Conservation (phyloP, 2,888 invertebrate genomes). For the Agrypnus murinus region DNA sequence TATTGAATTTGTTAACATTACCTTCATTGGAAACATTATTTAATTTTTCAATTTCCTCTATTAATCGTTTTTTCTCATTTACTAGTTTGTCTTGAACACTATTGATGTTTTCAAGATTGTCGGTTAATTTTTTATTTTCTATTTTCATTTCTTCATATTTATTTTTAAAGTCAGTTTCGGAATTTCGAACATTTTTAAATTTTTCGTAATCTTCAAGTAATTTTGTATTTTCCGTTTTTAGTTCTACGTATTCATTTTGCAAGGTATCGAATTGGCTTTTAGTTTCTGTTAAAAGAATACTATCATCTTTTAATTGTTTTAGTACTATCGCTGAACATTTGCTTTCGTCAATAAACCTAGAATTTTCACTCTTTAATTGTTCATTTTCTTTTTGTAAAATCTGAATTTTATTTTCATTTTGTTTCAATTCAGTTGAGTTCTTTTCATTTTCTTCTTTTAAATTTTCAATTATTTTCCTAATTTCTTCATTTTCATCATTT, state of each 20-base stretch:
- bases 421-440: neutral
- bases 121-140: neutral
- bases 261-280: too few species aligned
- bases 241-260: neutral
- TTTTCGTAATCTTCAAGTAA: neutral
- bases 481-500: neutral
- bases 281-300: too few species aligned
- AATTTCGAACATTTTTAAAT: too few species aligned
- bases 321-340: too few species aligned
- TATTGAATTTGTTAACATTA: conserved; percentile 51
- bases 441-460: neutral
- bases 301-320: too few species aligned
- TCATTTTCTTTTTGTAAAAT: neutral
- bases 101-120: too few species aligned
- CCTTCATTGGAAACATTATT: neutral
- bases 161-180: too few species aligned
- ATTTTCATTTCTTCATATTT: neutral
- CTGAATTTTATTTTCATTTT: neutral
- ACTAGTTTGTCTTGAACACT: too few species aligned
- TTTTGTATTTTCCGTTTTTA: neutral
- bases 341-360: too few species aligned
- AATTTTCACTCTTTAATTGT: neutral
- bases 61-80: too few species aligned
- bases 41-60: too few species aligned
- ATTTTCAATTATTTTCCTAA: conserved; percentile 58